phyloP scores from a whole-genome alignment of 2,797 vertebrate genomes.

The Orientallactaga sibirica region DNA sequence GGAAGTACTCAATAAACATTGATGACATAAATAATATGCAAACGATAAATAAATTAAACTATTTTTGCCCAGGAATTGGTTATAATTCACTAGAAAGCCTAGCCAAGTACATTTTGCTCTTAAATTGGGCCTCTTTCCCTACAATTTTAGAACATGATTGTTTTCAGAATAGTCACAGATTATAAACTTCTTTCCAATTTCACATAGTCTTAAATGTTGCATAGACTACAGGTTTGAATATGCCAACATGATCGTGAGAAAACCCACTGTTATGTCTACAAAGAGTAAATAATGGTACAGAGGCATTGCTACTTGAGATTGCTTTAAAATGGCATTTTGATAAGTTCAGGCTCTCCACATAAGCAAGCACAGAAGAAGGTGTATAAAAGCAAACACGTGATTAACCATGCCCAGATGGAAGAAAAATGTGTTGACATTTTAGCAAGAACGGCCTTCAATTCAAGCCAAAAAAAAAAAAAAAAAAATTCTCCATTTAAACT shows the following conservation, averaged over 20 bases:
- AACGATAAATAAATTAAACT: constrained; percentile 45
- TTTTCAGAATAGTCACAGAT: constrained; percentile 9
- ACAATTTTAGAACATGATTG: constrained; percentile 35
- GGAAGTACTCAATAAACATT: constrained; percentile 6
- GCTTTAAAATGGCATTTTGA: constrained; percentile 55
- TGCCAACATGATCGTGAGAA: not conserved
- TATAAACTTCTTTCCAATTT: constrained; percentile 36
- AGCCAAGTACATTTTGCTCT: not conserved
- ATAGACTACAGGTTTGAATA: not conserved
- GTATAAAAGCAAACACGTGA: constrained; percentile 47
- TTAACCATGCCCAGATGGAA: constrained; percentile 78
- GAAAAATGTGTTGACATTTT: constrained; percentile 80
- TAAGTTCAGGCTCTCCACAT: constrained; percentile 52
- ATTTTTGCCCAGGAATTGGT: not conserved
- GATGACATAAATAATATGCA: not conserved
- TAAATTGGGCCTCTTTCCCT: not conserved
- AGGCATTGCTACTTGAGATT: not conserved
- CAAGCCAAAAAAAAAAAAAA: constrained; percentile 34
- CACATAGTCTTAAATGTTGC: not conserved
- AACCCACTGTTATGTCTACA: not conserved
- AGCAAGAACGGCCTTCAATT: constrained; percentile 75
- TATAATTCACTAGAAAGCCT: constrained; percentile 29
- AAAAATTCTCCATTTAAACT: constrained; percentile 74
- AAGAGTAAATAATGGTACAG: constrained; percentile 58
- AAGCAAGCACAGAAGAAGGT: constrained; percentile 52